phyloP scores from a whole-genome alignment of 2,797 vertebrate genomes.

The Parauchenoglanis punctatus region DNA sequence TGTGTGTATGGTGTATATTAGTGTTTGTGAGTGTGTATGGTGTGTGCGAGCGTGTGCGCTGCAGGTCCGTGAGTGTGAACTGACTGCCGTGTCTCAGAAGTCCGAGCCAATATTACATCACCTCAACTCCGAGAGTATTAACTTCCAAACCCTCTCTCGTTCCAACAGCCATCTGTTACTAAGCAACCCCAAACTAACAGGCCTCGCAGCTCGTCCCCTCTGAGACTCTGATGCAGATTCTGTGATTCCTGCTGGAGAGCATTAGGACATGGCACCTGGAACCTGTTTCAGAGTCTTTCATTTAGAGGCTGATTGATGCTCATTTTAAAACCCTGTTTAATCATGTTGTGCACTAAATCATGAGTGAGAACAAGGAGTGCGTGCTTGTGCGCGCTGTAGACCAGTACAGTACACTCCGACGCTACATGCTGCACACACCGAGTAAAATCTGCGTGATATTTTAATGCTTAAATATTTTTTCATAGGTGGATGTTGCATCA shows the following conservation, averaged over 20 bases:
- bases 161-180: conserved; percentile 62
- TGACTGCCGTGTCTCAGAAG: conserved; percentile 51
- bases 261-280: not conserved
- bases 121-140: conserved; percentile 57
- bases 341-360: conserved; percentile 10
- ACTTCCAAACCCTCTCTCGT: conserved; percentile 67
- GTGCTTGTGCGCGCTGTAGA: not conserved
- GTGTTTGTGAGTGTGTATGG: not conserved
- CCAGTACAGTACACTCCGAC: not conserved
- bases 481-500: not conserved
- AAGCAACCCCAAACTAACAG: conserved; percentile 64
- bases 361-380: not conserved
- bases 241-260: not conserved
- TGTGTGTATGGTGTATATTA: not conserved
- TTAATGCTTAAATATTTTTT: no score
- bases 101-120: conserved; percentile 57
- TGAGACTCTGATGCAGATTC: conserved; percentile 9
- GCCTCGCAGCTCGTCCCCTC: conserved; percentile 61
- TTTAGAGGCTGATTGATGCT: conserved; percentile 7
- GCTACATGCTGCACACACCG: not conserved
- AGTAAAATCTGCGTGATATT: no score
- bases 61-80: conserved; percentile 29
- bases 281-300: not conserved
- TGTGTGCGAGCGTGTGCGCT: not conserved
- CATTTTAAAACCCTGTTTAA: conserved; percentile 4